Evolutionary conservation across 2,113 vertebrate species (phyloP).

Genomic region (Lepisosteus osseus): DNA sequence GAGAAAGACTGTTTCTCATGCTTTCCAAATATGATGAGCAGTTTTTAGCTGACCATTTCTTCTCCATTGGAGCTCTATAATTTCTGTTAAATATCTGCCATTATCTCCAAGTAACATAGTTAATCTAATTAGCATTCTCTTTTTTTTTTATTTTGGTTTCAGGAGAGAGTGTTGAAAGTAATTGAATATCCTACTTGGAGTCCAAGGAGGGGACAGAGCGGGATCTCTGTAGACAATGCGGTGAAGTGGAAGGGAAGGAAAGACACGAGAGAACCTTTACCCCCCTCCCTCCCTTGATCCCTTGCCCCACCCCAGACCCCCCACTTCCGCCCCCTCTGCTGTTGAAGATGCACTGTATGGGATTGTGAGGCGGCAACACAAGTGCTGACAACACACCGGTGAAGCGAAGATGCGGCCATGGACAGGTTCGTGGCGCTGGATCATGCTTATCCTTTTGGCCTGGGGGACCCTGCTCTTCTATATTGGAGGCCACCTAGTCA

Average conservation of each 20-base stretch:
- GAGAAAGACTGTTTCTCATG: too few relatives aligned
- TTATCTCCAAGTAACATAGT: not conserved
- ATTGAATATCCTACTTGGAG: not conserved
- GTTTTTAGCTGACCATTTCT: not conserved
- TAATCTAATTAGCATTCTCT: not conserved
- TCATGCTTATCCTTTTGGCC: conserved; percentile 96
- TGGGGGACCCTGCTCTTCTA: conserved; percentile 98
- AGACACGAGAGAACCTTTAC: not conserved
- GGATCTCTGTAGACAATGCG: not conserved
- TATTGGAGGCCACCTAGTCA: conserved; percentile 93
- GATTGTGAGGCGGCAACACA: conserved; percentile 49
- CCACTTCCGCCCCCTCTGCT: conserved; percentile 29
- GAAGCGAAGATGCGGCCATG: conserved; percentile 93
- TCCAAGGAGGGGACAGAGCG: not conserved
- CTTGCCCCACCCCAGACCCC: not conserved
- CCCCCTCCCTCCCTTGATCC: not conserved
- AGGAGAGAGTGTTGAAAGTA: not conserved
- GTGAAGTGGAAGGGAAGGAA: not conserved
- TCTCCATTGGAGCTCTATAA: not conserved
- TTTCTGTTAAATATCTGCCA: not conserved
- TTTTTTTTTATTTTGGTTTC: not conserved
- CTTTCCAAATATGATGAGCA: not conserved
- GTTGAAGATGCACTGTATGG: conserved; percentile 36
- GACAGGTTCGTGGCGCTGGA: conserved; percentile 98
- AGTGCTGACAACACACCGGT: conserved; percentile 10